A percentile compares a stretch with the other conserved stretches of the same genome.
These are phyloP conservation scores for Amphipoea oculea DNA, from an alignment of 2,888 invertebrate species.

Conservation along the genomic window DNA sequence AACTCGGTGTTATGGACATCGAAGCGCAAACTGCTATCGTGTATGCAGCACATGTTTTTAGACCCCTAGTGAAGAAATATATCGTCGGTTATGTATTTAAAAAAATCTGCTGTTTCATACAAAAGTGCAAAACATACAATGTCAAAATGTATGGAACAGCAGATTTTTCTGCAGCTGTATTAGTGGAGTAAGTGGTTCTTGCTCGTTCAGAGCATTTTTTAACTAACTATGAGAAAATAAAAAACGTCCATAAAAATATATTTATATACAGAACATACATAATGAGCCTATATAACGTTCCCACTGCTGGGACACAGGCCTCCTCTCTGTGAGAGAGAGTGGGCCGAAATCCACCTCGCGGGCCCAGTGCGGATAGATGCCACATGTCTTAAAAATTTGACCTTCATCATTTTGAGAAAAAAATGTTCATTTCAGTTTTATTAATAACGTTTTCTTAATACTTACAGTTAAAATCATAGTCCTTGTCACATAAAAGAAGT, in stretches of 20 bases:
- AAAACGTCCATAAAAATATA: not conserved
- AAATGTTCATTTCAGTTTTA: not conserved
- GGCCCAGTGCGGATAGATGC: no score
- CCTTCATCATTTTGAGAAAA: no score
- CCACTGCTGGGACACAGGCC: no score
- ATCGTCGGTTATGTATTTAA: not conserved
- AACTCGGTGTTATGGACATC: not conserved
- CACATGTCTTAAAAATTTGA: no score
- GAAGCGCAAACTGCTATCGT: not conserved
- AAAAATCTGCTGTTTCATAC: not conserved
- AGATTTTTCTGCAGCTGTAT: not conserved
- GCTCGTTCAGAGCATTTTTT: not conserved
- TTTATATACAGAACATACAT: no score
- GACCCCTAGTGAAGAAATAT: not conserved
- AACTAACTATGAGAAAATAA: no score
- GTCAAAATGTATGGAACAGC: not conserved
- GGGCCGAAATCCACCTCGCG: no score
- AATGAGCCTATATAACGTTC: no score
- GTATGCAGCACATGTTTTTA: not conserved
- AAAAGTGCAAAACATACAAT: not conserved
- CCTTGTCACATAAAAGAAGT: constrained; percentile 90
- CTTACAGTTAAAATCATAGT: constrained; percentile 90
- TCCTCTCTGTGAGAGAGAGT: no score
- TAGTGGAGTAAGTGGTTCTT: not conserved
- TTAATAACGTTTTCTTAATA: not conserved